Evolutionary conservation across 35 echinoderm and acorn worm genomes (phyloP).

Genomic region (Ophiothrix spiculata): DNA sequence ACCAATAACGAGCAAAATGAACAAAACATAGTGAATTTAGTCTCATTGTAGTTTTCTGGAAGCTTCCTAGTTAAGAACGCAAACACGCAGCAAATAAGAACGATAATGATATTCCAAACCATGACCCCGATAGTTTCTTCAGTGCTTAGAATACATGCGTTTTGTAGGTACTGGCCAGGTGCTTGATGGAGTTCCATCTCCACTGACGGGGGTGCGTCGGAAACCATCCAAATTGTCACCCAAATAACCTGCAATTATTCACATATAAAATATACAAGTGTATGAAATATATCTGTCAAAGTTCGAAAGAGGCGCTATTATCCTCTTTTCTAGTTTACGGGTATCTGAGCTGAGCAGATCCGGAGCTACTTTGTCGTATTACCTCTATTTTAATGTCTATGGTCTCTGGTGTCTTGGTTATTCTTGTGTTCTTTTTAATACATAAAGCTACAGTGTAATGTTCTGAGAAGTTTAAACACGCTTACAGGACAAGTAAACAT

Average conservation of each 20-base stretch:
- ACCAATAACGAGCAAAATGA: slow-evolving; percentile 84
- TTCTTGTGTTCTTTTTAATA: too few species aligned
- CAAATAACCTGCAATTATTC: slow-evolving; percentile 66
- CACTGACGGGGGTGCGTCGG: slow-evolving; percentile 46
- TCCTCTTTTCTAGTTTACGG: too few species aligned
- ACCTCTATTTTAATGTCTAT: too few species aligned
- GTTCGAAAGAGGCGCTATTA: too few species aligned
- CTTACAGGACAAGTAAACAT: too few species aligned
- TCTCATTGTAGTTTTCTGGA: slow-evolving; percentile 96
- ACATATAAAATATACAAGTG: too few species aligned
- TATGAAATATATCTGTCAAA: too few species aligned
- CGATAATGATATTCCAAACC: slow-evolving; percentile 66
- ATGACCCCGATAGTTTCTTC: slow-evolving; percentile 58
- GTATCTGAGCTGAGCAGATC: too few species aligned
- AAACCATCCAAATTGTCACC: slow-evolving; percentile 56
- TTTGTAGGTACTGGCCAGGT: slow-evolving; percentile 36
- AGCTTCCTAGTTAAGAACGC: slow-evolving; percentile 90
- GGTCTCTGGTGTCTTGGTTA: too few species aligned
- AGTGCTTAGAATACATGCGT: slow-evolving; percentile 48
- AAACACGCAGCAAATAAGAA: slow-evolving; percentile 81
- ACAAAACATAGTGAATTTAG: slow-evolving; percentile 90
- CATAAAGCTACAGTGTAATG: too few species aligned
- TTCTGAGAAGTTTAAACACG: too few species aligned
- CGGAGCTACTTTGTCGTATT: too few species aligned
- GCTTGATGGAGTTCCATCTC: slow-evolving; percentile 39